Evolutionary conservation across 64 coral and sea anemone species (phyloP).

Genomic region (Platygyra sinensis): DNA sequence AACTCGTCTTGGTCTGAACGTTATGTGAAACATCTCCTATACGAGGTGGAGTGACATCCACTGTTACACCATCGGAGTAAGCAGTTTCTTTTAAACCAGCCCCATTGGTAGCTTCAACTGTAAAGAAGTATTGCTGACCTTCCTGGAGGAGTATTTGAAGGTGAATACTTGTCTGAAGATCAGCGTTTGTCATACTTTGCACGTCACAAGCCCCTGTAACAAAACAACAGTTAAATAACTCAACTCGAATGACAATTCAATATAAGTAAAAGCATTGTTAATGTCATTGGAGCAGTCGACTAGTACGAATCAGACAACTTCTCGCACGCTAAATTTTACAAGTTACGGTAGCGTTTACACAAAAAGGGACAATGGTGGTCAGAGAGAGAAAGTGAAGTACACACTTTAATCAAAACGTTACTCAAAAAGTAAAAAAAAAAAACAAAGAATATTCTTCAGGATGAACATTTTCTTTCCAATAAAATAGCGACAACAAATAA

Average conservation of each 20-base stretch:
- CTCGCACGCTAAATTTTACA: no score
- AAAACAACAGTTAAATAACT: neutral
- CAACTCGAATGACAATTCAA: neutral
- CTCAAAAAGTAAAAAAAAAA: no score
- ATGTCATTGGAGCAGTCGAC: no score
- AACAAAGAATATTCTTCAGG: no score
- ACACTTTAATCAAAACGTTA: no score
- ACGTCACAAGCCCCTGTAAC: constrained; percentile 67
- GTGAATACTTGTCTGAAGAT: constrained; percentile 51
- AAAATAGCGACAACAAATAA: no score
- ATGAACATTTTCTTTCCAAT: no score
- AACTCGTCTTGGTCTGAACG: neutral
- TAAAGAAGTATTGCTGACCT: constrained; percentile 69
- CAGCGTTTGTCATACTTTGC: constrained; percentile 36
- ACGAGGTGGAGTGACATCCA: constrained; percentile 69
- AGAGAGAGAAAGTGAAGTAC: no score
- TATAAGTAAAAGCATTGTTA: no score
- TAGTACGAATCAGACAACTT: no score
- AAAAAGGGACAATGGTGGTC: no score
- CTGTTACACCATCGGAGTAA: constrained; percentile 85
- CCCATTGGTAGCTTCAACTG: constrained; percentile 82
- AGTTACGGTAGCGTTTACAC: no score
- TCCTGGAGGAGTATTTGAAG: constrained; percentile 9
- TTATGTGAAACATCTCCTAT: constrained; percentile 48
- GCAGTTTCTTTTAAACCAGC: constrained; percentile 60